Percentiles rank a stretch among this genome's conserved stretches.
phyloP scores from a whole-genome alignment of 2,113 vertebrate species.

The Tauraco erythrolophus region DNA sequence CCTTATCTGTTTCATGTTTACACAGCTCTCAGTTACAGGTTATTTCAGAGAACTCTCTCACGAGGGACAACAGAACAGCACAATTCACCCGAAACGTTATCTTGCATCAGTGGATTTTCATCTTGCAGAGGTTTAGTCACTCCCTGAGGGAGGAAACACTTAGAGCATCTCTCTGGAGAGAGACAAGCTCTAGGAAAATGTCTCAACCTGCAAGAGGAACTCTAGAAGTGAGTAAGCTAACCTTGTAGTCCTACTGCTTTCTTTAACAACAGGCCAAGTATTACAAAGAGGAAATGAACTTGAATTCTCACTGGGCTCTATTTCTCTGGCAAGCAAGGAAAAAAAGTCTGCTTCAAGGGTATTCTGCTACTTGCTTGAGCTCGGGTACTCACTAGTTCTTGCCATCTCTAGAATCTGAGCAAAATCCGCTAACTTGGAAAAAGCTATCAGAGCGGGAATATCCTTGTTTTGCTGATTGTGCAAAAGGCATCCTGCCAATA shows the following conservation, averaged over 20 bases:
- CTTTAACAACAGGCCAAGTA: neutral
- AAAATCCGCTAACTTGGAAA: neutral
- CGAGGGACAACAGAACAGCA: neutral
- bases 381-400: neutral
- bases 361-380: neutral
- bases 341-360: neutral
- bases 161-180: neutral
- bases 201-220: neutral
- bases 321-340: neutral
- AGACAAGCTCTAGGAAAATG: neutral
- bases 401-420: neutral
- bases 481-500: neutral
- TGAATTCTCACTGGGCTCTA: neutral
- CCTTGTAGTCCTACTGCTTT: neutral
- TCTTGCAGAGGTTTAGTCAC: neutral
- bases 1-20: neutral
- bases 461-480: neutral
- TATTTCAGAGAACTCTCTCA: neutral
- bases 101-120: neutral
- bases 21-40: neutral
- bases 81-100: neutral
- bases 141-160: neutral
- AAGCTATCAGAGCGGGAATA: neutral
- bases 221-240: neutral
- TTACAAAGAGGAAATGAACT: neutral